Base-by-base conservation (phyloP, 2,888 invertebrate species). In the Arge pagana region DNA sequence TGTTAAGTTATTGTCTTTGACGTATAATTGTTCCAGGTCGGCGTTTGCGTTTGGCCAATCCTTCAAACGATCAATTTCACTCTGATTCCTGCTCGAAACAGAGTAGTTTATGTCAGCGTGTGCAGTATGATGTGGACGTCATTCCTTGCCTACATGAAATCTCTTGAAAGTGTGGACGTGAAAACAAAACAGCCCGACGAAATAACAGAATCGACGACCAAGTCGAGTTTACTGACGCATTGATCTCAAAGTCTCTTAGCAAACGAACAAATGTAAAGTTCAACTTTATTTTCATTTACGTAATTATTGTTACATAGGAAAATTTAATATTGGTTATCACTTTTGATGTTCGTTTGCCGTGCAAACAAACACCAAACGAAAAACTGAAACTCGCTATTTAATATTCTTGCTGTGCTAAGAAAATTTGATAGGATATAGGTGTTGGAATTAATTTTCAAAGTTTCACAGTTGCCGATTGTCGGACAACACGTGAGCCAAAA, bases 81-180 rank as follows among this genome's bases (percentile, higher is more conserved):
- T 16, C 78, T 85, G 30, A 77, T 90, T 8, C 82, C 86, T 0
- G 89, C 89, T 65, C 84, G 80, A 60, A 89, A 90, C 68, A 81
- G 89, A 36, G 86, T 90, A 1, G 81, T 86, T 1, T 88, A 88
- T 59, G 87, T 88, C 0, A 87, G 88, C 59, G 75, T 81, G 0
- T 87, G 87, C 52, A 89, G 89, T 68, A 82, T 89, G 51, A 72
- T 88, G 23, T 90, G 89, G 89, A 88, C 89, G 0, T 84, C 86
- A 11, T 90, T 86, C 68, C 78, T 90, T 56, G 88, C 89, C 0
- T 89, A 89, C 60, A 85, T 90, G 85, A 89, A 90, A 74, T 85
- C 88, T 58, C 65, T 82, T 50, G 79, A 83, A 11, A 30, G 8
- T 30, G 11, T 8, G 0, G 42, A 19, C 2, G 42, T 30, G n/a